Percentiles rank a stretch among this genome's conserved stretches.
These are phyloP conservation scores for Phasia obesa DNA, from an alignment of 2,888 invertebrate genomes.

Conservation along the genomic window DNA sequence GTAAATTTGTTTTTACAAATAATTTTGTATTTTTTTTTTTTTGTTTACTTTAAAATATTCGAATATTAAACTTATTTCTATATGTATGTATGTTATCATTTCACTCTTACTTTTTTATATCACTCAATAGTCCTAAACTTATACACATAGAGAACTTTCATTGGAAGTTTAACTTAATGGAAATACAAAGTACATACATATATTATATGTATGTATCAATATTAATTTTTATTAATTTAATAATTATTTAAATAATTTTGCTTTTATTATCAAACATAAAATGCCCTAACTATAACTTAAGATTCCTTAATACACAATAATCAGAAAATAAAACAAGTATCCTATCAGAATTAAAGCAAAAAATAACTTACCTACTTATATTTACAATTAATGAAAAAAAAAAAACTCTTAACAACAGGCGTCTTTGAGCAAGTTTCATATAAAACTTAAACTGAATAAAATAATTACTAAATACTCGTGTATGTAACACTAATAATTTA, in stretches of 20 bases:
- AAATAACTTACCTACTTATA: constrained; percentile 36
- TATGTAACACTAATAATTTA: constrained; percentile 28
- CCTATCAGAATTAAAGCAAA: constrained; percentile 54
- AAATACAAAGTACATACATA: too few relatives aligned
- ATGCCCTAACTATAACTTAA: constrained; percentile 57
- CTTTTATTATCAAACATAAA: constrained; percentile 31
- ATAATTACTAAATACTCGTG: too few relatives aligned
- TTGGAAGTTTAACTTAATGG: too few relatives aligned
- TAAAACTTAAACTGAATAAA: background rate
- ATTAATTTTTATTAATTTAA: background rate
- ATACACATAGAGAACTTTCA: too few relatives aligned
- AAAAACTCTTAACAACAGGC: constrained; percentile 16
- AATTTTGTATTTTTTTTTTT: too few relatives aligned
- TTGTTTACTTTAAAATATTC: too few relatives aligned
- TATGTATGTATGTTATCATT: too few relatives aligned
- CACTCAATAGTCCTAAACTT: too few relatives aligned
- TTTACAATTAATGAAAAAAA: constrained; percentile 5
- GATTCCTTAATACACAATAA: constrained; percentile 69
- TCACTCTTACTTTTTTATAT: too few relatives aligned
- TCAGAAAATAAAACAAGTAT: constrained; percentile 53
- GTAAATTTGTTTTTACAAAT: too few relatives aligned
- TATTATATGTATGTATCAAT: background rate
- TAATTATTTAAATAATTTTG: background rate
- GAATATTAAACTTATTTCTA: too few relatives aligned
- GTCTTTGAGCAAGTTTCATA: constrained; percentile 17